These are phyloP conservation scores for Charanyca ferruginea DNA, from an alignment of 2,888 invertebrate species.

Conservation along the genomic window DNA sequence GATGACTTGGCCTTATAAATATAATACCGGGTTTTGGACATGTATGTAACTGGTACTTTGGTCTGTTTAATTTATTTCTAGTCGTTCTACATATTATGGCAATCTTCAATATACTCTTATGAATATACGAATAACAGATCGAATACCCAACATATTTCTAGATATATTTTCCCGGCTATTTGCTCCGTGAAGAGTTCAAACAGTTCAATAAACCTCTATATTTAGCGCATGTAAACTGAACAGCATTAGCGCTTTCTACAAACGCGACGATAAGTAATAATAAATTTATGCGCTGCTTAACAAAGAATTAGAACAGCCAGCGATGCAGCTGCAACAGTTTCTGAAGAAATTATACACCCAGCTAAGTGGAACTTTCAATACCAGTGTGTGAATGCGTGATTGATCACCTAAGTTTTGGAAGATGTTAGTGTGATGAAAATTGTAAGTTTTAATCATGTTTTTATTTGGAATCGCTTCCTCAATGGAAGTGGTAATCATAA, in stretches of 20 bases:
- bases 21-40: background rate
- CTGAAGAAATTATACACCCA: constrained; percentile 16
- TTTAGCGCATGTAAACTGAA: constrained; percentile 73
- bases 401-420: constrained; percentile 30
- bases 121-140: constrained; percentile 25
- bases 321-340: constrained; percentile 32
- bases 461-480: background rate
- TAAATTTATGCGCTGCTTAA: constrained; percentile 49
- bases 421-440: constrained; percentile 10
- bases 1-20: too few species aligned
- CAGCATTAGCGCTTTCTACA: constrained; percentile 68
- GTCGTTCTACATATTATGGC: background rate
- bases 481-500: background rate
- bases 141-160: constrained; percentile 52
- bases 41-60: background rate
- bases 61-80: constrained; percentile 6
- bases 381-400: constrained; percentile 12
- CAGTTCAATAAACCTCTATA: constrained; percentile 78
- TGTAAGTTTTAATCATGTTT: constrained; percentile 1
- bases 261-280: constrained; percentile 58
- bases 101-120: constrained; percentile 23
- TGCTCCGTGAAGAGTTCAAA: constrained; percentile 71
- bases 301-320: constrained; percentile 37
- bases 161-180: constrained; percentile 65
- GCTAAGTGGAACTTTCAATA: constrained; percentile 19